These are phyloP conservation scores for Blastobasis adustella DNA, from an alignment of 2,888 invertebrate genomes.

Conservation along the genomic window DNA sequence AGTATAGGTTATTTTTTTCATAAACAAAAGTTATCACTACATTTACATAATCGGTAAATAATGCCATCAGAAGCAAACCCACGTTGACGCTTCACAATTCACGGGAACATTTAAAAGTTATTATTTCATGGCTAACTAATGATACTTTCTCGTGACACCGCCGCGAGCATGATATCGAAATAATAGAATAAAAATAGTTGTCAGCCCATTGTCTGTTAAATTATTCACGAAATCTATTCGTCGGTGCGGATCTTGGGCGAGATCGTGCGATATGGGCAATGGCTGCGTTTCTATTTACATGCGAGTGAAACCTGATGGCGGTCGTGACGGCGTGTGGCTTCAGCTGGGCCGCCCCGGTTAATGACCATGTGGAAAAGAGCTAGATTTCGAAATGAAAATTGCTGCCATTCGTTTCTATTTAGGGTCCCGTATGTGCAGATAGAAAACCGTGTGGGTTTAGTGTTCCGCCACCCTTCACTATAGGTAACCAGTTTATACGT, in stretches of 20 bases:
- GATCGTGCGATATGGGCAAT: slow-evolving; percentile 64
- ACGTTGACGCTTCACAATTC: slow-evolving; percentile 3
- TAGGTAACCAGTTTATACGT: too few relatives aligned
- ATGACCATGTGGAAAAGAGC: too few relatives aligned
- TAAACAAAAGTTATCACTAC: too few relatives aligned
- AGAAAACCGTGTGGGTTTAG: too few relatives aligned
- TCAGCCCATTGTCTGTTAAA: slow-evolving; percentile 64
- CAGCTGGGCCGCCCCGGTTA: too few relatives aligned
- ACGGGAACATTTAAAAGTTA: slow-evolving; percentile 30
- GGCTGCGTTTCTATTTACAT: slow-evolving; percentile 59
- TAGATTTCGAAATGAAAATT: too few relatives aligned
- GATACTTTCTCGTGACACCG: slow-evolving; percentile 42
- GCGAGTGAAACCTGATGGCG: slow-evolving; percentile 55
- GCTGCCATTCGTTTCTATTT: too few relatives aligned
- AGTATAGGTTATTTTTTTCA: too few relatives aligned
- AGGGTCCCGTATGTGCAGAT: too few relatives aligned
- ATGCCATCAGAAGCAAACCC: too few relatives aligned
- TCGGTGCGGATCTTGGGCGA: slow-evolving; percentile 55
- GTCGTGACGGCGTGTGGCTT: slow-evolving; percentile 43
- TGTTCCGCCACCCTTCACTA: too few relatives aligned
- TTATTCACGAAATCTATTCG: slow-evolving; percentile 68
- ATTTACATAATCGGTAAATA: too few relatives aligned
- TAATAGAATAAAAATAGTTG: slow-evolving; percentile 54
- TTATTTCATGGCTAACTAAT: slow-evolving; percentile 25
- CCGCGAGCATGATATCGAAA: slow-evolving; percentile 25